These are phyloP conservation scores for Alitta virens DNA, from an alignment of 2,888 invertebrate genomes.

Conservation along the genomic window DNA sequence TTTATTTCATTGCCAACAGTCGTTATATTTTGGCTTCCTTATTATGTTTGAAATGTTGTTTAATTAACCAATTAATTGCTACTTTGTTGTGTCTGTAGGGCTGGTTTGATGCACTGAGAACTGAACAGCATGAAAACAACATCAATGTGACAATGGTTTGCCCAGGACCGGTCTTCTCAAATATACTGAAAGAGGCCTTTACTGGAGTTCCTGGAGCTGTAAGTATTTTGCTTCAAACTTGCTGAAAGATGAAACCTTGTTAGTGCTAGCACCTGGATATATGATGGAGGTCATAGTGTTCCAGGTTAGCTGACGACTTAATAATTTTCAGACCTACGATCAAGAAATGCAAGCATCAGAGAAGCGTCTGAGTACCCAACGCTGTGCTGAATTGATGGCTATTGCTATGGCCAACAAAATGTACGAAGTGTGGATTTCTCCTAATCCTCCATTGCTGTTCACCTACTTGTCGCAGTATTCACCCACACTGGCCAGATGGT, in stretches of 20 bases:
- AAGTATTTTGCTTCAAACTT: not conserved
- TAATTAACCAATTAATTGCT: not conserved
- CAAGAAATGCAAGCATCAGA: conserved; percentile 22
- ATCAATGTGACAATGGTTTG: conserved; percentile 56
- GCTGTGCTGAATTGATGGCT: conserved; percentile 61
- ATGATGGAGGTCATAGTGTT: not conserved
- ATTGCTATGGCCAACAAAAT: conserved; percentile 62
- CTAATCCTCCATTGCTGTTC: conserved; percentile 65
- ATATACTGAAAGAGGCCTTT: conserved; percentile 69
- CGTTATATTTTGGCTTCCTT: too few relatives aligned
- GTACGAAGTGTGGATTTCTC: conserved; percentile 70
- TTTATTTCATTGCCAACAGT: too few relatives aligned
- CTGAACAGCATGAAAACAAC: conserved; percentile 20
- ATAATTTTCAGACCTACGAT: not conserved
- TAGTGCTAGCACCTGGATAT: too few relatives aligned
- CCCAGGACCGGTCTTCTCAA: conserved; percentile 75
- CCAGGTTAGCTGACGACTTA: not conserved
- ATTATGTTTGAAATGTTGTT: too few relatives aligned
- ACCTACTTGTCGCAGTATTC: conserved; percentile 66
- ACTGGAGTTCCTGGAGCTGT: conserved; percentile 66
- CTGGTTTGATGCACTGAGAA: conserved; percentile 63
- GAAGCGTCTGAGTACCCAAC: conserved; percentile 57
- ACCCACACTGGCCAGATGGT: conserved; percentile 52
- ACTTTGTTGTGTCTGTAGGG: conserved; percentile 61
- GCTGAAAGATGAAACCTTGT: too few relatives aligned